Base-by-base conservation (phyloP, 2,797 vertebrate genomes). In the Peromyscus nudipes region DNA sequence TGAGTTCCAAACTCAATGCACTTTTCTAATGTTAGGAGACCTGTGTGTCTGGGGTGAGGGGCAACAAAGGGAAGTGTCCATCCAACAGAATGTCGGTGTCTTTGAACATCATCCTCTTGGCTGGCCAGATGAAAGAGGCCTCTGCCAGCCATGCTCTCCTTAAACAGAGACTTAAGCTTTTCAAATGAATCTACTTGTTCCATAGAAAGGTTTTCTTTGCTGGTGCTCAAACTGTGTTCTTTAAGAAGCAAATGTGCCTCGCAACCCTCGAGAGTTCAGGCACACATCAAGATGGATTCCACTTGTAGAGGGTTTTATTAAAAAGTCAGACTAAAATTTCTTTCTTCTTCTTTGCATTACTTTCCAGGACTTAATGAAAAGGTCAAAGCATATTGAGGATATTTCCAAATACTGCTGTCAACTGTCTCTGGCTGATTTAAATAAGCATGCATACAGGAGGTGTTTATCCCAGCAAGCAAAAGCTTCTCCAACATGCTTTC, bases 1-100 rank as follows among this genome's bases (percentile, higher is more conserved):
- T 97, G 93, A 83, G 95, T 97, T 96, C 94, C 93, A 96, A 96
- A 97, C 97, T 97, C 96, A 95, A 96, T 77, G 76, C 73, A 76
- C 73, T 87, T 88, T 83, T 95, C 88, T 92, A 91, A 97, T 92
- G 86, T 96, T 84, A 96, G 95, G 94, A 83, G 77, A 77, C 96
- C 43, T 96, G 79, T 94, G 69, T 91, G n/a, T 98, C 77, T 95
- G 13, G 27, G 29, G 27, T 17, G 17, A 14, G 85, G 76, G 88
- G 90, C 92, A 94, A 85, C 90, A 96, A 97, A 97, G 95, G 64
- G 37, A 60, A 79, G 75, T 83, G 80, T 96, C 97, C 96, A 96
- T 96, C 91, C 89, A 97, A 84, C 89, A 89, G 93, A 95, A 96
- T 97, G 93, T 96, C 94, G 95, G 94, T 96, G 86, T 97, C 97